Percentiles rank a stretch among this genome's conserved stretches.
Evolutionary conservation across 37 sponge, comb jelly and placozoan species (phyloP).

Genomic region (Chondrosia reniformis): DNA sequence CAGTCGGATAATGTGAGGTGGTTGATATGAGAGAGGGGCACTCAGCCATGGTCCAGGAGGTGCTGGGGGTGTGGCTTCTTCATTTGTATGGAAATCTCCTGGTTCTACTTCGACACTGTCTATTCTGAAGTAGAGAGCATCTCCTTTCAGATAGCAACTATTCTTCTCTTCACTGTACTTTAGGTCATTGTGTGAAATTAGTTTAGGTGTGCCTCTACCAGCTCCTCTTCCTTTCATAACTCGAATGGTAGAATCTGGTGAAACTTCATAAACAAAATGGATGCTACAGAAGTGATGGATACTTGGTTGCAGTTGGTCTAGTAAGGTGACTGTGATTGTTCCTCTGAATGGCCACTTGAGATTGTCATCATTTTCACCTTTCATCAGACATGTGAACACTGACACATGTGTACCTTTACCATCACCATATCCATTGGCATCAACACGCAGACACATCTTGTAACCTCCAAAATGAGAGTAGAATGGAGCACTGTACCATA

Average conservation of each 20-base stretch:
- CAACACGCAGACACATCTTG: conserved; percentile 34
- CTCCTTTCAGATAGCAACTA: conserved; percentile 39
- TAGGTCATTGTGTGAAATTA: conserved; percentile 38
- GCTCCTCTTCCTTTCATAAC: background rate
- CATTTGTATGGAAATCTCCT: too few relatives aligned
- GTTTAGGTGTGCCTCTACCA: conserved; percentile 29
- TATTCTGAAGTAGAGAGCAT: conserved; percentile 35
- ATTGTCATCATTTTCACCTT: conserved; percentile 41
- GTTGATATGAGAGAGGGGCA: too few relatives aligned
- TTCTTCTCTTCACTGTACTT: conserved; percentile 30
- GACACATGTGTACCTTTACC: conserved; percentile 34
- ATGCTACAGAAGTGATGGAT: too few relatives aligned
- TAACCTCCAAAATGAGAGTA: conserved; percentile 57
- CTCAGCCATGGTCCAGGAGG: too few relatives aligned
- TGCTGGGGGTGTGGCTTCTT: too few relatives aligned
- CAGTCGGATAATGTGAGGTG: background rate
- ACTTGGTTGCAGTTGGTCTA: conserved; percentile 37
- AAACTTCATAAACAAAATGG: too few relatives aligned
- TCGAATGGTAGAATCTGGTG: background rate
- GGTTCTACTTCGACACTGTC: too few relatives aligned
- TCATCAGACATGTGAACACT: conserved; percentile 39
- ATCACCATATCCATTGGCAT: conserved; percentile 8
- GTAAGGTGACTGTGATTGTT: conserved; percentile 40
- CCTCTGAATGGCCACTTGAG: conserved; percentile 57
- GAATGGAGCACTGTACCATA: conserved; percentile 41